A percentile compares a stretch with the other conserved stretches of the same genome.
Evolutionary conservation across 1,140 invertebrate genomes (phyloP).

Genomic region (Aphis craccivora): DNA sequence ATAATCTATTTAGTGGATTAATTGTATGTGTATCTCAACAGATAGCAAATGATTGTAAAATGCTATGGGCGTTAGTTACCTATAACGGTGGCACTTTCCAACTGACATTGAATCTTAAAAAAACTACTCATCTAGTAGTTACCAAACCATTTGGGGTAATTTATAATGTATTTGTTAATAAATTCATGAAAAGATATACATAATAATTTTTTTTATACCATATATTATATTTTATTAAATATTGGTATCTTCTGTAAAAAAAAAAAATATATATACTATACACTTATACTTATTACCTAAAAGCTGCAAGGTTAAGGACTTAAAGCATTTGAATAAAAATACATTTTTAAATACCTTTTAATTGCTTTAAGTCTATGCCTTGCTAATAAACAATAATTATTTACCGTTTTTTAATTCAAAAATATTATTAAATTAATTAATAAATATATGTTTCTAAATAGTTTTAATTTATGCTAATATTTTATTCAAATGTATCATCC

Average conservation of each 20-base stretch:
- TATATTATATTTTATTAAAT: background rate
- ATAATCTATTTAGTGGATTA: slow-evolving; percentile 76
- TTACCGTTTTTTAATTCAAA: background rate
- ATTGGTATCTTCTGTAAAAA: background rate
- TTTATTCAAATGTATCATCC: background rate
- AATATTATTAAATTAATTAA: background rate
- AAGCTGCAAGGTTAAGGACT: too few species aligned
- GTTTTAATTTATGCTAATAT: background rate
- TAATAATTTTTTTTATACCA: background rate
- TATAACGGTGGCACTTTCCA: slow-evolving; percentile 81
- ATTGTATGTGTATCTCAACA: slow-evolving; percentile 77
- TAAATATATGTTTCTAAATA: background rate
- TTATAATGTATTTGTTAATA: background rate
- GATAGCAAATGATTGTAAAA: slow-evolving; percentile 71
- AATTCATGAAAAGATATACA: background rate
- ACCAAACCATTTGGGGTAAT: slow-evolving; percentile 72
- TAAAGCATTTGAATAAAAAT: background rate
- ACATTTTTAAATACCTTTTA: background rate
- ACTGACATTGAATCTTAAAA: slow-evolving; percentile 72
- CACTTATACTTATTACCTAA: too few species aligned
- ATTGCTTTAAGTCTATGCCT: background rate
- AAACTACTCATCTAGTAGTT: slow-evolving; percentile 82
- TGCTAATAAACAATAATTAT: background rate
- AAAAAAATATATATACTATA: too few species aligned
- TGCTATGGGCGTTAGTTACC: slow-evolving; percentile 81